A percentile compares a stretch with the other conserved stretches of the same genome.
phyloP scores from a whole-genome alignment of 2,797 vertebrate species.

The Scleropages formosus region DNA sequence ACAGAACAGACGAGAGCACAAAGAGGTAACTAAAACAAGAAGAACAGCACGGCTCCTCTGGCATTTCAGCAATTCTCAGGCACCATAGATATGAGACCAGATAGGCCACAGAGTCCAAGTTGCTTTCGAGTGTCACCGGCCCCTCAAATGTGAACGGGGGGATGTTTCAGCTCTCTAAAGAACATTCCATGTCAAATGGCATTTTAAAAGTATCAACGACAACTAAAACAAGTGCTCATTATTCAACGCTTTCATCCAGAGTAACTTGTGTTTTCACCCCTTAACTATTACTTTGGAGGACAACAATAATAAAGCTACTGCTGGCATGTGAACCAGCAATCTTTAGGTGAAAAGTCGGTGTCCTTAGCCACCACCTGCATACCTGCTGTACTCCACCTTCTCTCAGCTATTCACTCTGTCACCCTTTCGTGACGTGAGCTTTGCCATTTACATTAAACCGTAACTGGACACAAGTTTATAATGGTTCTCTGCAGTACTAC shows the following conservation, averaged over 20 bases:
- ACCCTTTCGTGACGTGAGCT: too few species aligned
- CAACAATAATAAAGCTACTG: too few species aligned
- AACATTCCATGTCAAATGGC: not conserved
- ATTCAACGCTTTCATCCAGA: too few species aligned
- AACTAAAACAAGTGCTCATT: not conserved
- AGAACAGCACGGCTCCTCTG: constrained; percentile 52
- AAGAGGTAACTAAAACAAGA: not conserved
- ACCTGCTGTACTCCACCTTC: too few species aligned
- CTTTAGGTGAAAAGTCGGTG: not conserved
- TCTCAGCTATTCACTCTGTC: too few species aligned
- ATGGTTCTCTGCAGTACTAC: too few species aligned
- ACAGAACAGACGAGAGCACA: not conserved
- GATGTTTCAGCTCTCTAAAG: not conserved
- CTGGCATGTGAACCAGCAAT: not conserved
- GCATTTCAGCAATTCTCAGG: constrained; percentile 51
- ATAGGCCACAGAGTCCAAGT: constrained; percentile 18
- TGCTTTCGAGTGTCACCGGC: constrained; percentile 29
- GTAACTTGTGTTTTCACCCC: too few species aligned
- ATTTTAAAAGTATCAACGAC: not conserved
- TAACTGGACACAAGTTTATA: too few species aligned
- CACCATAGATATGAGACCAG: constrained; percentile 18
- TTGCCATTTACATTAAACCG: too few species aligned
- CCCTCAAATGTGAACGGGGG: not conserved
- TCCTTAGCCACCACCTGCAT: too few species aligned
- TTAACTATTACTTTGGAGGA: too few species aligned